Conservation (phyloP, 1,140 invertebrate genomes). For the Dinothrombium tinctorium region DNA sequence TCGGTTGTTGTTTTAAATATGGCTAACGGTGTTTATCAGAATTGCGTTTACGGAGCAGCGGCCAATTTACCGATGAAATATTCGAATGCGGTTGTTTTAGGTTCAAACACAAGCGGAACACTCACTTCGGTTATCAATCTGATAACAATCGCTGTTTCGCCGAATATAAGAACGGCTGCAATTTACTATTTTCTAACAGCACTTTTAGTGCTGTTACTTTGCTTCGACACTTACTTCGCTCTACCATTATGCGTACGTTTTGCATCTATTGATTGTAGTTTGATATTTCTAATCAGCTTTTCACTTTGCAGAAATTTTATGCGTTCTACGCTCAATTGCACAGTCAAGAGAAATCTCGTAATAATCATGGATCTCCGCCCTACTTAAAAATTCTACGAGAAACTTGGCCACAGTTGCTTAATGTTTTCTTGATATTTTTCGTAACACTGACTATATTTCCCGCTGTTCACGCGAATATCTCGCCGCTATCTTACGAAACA, state of each 20-base stretch:
- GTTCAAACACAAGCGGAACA: slow-evolving; percentile 80
- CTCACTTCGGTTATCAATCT: slow-evolving; percentile 62
- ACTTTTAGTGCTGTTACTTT: slow-evolving; percentile 65
- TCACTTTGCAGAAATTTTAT: slow-evolving; percentile 49
- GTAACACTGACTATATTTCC: slow-evolving; percentile 77
- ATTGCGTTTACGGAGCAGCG: slow-evolving; percentile 84
- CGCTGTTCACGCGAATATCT: slow-evolving; percentile 45
- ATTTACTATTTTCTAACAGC: slow-evolving; percentile 95
- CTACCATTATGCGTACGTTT: slow-evolving; percentile 58
- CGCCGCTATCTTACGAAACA: background rate
- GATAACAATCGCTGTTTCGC: slow-evolving; percentile 38
- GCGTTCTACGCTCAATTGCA: slow-evolving; percentile 33
- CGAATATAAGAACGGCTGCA: slow-evolving; percentile 51
- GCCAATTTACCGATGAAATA: slow-evolving; percentile 75
- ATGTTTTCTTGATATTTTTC: slow-evolving; percentile 83
- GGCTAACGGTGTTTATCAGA: slow-evolving; percentile 84
- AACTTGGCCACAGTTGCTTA: slow-evolving; percentile 56
- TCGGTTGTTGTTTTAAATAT: slow-evolving; percentile 69
- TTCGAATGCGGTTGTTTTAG: slow-evolving; percentile 79
- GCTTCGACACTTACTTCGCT: slow-evolving; percentile 88
- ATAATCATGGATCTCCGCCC: background rate
- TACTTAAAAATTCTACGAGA: slow-evolving; percentile 13
- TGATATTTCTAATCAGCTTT: slow-evolving; percentile 8
- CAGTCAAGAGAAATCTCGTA: background rate
- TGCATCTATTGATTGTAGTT: no score